Evolutionary conservation across 2,113 vertebrate species (phyloP).

Genomic region (Sclerurus mexicanus): DNA sequence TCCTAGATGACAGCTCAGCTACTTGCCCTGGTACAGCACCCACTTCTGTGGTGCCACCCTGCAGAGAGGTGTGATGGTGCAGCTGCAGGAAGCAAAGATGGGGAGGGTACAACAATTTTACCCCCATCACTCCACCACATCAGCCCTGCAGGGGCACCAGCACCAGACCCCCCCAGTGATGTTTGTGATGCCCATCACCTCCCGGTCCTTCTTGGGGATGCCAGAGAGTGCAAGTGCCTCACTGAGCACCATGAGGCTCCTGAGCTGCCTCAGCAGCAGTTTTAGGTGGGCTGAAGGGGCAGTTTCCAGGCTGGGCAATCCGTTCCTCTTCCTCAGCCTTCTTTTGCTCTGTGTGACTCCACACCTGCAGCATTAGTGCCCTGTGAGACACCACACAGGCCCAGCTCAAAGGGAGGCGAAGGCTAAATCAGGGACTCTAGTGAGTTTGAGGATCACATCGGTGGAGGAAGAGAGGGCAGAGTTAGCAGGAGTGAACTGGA

Average conservation of each 20-base stretch:
- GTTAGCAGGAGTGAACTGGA: neutral
- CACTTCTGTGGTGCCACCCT: neutral
- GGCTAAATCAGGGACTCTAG: rapidly evolving
- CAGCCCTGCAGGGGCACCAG: neutral
- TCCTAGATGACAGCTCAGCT: neutral
- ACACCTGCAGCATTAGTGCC: neutral
- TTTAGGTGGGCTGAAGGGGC: neutral
- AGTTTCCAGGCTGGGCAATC: neutral
- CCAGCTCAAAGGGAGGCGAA: rapidly evolving
- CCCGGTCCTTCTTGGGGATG: neutral
- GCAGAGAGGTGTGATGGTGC: rapidly evolving
- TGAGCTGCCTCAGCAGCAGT: neutral
- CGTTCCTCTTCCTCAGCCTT: neutral
- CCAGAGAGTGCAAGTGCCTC: neutral
- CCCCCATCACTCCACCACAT: rapidly evolving
- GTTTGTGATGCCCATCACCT: neutral
- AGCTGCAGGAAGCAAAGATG: neutral
- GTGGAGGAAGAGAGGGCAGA: neutral
- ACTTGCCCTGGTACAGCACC: rapidly evolving
- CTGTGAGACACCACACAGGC: neutral
- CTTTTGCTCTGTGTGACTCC: neutral
- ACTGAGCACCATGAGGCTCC: neutral
- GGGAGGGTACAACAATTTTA: no score
- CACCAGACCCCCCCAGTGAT: neutral
- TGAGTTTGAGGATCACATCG: neutral